Evolutionary conservation across 2,888 invertebrate species (phyloP).

Genomic region (Phytoseiulus persimilis): DNA sequence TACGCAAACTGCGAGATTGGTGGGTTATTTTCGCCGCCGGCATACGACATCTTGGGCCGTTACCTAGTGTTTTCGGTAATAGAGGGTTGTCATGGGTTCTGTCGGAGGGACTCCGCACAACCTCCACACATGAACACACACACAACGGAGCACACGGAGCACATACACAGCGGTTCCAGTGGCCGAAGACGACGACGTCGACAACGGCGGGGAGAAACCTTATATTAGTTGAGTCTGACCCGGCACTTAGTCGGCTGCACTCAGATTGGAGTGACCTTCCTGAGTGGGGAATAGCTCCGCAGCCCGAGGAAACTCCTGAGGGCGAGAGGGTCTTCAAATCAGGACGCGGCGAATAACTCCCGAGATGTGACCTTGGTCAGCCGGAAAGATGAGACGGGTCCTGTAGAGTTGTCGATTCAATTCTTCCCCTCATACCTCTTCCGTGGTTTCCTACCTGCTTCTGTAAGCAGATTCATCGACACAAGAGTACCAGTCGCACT

Average conservation of each 20-base stretch:
- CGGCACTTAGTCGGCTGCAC: background rate
- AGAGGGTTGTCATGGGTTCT: background rate
- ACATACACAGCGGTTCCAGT: background rate
- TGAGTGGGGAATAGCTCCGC: background rate
- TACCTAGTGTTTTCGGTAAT: slow-evolving; percentile 5
- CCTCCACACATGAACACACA: background rate
- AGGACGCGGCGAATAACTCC: too few species aligned
- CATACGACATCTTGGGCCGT: background rate
- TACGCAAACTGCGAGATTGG: background rate
- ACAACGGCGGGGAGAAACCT: background rate
- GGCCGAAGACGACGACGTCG: background rate
- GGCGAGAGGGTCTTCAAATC: background rate
- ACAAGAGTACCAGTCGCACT: too few species aligned
- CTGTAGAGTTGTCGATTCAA: too few species aligned
- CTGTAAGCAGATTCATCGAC: too few species aligned
- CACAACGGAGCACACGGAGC: background rate
- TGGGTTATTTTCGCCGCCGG: background rate
- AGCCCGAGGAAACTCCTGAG: background rate
- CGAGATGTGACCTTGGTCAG: too few species aligned
- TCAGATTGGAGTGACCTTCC: background rate
- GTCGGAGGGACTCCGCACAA: background rate
- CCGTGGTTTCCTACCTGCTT: too few species aligned
- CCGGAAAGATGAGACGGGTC: too few species aligned
- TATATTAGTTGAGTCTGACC: background rate
- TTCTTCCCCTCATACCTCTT: too few species aligned